phyloP scores from a whole-genome alignment of 2,113 vertebrate species.

The Phyllostomus hastatus region DNA sequence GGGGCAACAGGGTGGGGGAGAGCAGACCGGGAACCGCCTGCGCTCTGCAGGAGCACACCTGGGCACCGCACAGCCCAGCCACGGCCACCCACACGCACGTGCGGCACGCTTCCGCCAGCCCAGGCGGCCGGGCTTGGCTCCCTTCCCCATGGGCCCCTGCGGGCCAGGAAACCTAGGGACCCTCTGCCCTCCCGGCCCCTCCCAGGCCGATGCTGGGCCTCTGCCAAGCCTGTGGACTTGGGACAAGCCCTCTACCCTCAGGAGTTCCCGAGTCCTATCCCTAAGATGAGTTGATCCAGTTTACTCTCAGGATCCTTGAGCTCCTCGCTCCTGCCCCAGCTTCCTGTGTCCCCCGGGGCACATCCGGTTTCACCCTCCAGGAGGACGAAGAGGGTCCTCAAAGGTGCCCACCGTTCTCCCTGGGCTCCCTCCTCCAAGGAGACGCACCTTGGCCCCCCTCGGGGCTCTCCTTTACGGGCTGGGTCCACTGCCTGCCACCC shows the following conservation, averaged over 20 bases:
- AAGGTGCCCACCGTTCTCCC: accelerated
- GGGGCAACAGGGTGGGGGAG: too few relatives aligned
- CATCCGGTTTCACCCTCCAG: accelerated
- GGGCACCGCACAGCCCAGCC: accelerated
- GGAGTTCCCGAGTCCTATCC: neutral
- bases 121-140: accelerated
- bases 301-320: neutral
- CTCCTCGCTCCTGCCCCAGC: neutral
- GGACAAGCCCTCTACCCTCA: accelerated
- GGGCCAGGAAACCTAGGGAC: accelerated
- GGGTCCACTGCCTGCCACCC: accelerated
- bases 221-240: neutral
- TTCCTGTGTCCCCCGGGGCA: neutral
- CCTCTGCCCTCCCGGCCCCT: neutral
- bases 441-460: accelerated
- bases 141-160: accelerated
- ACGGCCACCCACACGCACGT: accelerated
- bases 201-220: accelerated
- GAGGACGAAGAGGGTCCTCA: accelerated
- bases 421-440: neutral
- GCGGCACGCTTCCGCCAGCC: accelerated
- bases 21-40: accelerated
- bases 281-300: neutral
- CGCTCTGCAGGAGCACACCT: accelerated
- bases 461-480: accelerated